These are phyloP conservation scores for Tipula vernalis DNA, from an alignment of 2,888 invertebrate species.

Conservation along the genomic window DNA sequence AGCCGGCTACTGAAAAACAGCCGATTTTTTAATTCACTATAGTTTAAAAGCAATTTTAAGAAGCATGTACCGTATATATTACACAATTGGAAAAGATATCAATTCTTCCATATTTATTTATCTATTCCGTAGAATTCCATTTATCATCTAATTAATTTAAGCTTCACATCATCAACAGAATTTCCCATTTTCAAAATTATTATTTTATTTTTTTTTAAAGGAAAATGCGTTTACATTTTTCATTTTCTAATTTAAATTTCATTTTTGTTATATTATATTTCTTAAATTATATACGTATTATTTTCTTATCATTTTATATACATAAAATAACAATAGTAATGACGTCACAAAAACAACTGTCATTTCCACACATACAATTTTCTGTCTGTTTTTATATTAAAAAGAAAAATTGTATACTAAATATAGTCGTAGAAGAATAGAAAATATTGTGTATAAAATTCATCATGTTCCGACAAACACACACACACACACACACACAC, in stretches of 20 bases:
- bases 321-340: not conserved
- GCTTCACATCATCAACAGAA: not conserved
- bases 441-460: not conserved
- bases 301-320: not conserved
- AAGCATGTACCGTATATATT: not conserved
- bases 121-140: not conserved
- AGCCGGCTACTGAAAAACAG: too few relatives aligned
- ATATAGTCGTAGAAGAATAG: not conserved
- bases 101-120: not conserved
- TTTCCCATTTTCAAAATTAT: not conserved
- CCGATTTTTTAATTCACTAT: too few relatives aligned
- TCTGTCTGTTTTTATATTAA: not conserved
- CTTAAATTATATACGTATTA: not conserved
- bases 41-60: not conserved
- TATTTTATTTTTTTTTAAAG: not conserved
- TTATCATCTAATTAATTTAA: not conserved
- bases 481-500: not conserved
- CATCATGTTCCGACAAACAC: not conserved
- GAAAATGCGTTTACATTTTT: not conserved
- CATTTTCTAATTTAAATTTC: not conserved
- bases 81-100: not conserved
- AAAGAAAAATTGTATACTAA: not conserved
- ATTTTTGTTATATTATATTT: not conserved
- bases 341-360: not conserved
- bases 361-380: not conserved